Percentiles rank a stretch among this genome's conserved stretches.
Conservation (phyloP, 2,797 vertebrate species). For the Bradypodion pumilum region DNA sequence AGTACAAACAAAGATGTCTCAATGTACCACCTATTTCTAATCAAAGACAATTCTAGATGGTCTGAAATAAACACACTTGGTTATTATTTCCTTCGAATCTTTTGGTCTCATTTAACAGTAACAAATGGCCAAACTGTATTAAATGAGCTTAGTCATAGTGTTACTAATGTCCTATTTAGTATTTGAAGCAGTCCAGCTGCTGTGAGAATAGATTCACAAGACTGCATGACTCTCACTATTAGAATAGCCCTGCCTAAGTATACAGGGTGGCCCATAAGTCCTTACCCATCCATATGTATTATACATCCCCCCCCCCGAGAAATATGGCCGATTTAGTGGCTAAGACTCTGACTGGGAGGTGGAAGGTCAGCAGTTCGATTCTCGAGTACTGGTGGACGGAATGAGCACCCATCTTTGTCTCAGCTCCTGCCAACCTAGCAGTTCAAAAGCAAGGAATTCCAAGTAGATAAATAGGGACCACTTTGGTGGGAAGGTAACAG, state of each 20-base stretch:
- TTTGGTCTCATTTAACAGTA: slow-evolving; percentile 10
- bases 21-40: slow-evolving; percentile 47
- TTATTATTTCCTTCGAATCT: slow-evolving; percentile 25
- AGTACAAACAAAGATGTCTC: slow-evolving; percentile 44
- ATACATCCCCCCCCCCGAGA: too few relatives aligned
- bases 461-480: too few relatives aligned
- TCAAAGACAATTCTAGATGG: slow-evolving; percentile 2
- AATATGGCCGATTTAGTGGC: too few relatives aligned
- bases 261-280: too few relatives aligned
- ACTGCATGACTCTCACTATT: slow-evolving; percentile 13
- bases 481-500: too few relatives aligned
- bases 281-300: too few relatives aligned
- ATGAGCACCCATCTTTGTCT: too few relatives aligned
- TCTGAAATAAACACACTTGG: background rate
- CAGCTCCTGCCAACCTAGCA: too few relatives aligned
- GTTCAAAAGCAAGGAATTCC: too few relatives aligned
- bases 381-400: too few relatives aligned
- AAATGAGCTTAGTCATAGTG: slow-evolving; percentile 23
- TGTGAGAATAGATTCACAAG: slow-evolving; percentile 27
- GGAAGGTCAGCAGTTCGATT: too few relatives aligned
- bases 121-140: slow-evolving; percentile 20
- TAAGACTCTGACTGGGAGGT: too few relatives aligned
- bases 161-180: slow-evolving; percentile 24
- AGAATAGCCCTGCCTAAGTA: slow-evolving; percentile 15
- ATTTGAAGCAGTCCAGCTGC: slow-evolving; percentile 15